Percentiles rank a stretch among this genome's conserved stretches.
These are phyloP conservation scores for Leucopsar rothschildi DNA, from an alignment of 2,113 vertebrate species.

Conservation along the genomic window DNA sequence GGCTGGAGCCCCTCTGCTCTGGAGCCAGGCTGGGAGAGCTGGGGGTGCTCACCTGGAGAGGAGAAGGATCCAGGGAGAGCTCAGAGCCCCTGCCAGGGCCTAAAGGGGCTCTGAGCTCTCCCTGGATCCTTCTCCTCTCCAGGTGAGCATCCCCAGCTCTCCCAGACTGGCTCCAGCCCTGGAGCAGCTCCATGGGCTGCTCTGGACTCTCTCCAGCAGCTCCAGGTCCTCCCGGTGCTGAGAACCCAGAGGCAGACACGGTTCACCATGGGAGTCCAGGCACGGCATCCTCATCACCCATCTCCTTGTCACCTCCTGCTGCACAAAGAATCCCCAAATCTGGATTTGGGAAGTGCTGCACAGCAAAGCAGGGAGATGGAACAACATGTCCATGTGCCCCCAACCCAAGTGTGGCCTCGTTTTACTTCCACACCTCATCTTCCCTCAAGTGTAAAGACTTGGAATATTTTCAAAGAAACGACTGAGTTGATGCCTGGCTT, in stretches of 20 bases:
- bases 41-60: no score
- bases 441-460: neutral
- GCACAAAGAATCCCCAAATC: neutral
- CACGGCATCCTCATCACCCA: neutral
- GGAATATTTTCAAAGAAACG: neutral
- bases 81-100: rapidly evolving
- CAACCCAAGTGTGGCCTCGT: rapidly evolving
- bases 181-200: rapidly evolving
- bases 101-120: neutral
- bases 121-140: neutral
- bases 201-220: rapidly evolving
- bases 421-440: neutral
- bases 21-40: no score
- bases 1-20: no score
- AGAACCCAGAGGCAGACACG: neutral
- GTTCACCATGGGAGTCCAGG: neutral
- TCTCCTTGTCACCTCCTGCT: neutral
- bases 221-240: rapidly evolving
- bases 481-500: neutral
- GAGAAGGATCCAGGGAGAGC: no score
- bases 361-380: neutral
- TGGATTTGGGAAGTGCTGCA: neutral
- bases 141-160: neutral
- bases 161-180: neutral
- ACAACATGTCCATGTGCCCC: rapidly evolving